Evolutionary conservation across 1,140 invertebrate species (phyloP), one percentile per base, ranked within the genome.

Genomic region (Pseudomyrmex sp.): DNA sequence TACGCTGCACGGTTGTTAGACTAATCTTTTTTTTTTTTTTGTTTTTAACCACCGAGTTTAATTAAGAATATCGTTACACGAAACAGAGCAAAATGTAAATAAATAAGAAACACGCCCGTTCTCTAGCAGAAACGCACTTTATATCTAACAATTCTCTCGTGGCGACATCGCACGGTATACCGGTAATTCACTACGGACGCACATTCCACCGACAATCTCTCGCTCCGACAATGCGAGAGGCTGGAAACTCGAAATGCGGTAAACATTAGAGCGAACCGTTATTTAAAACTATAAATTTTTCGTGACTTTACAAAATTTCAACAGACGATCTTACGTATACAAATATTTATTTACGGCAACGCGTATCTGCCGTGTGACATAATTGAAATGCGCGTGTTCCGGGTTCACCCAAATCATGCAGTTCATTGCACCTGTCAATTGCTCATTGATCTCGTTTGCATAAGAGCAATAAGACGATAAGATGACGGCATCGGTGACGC

Each of bases 351-450:
- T 69, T 15, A 48, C 13, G n/a, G 10, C 2, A 9, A 15, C 12
- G 15, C 70, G 58, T 20, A 88, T 70, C 59, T n/a, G 44, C 23
- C n/a, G 2, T 35, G 35, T 83, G 85, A 89, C 66, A 85, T 84
- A 83, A 89, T 89, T 88, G 58, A 82, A 70, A 58, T 9, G 74
- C 83, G 54, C 70, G 75, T 63, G 84, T 83, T 88, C 87, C 84
- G 87, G 75, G 76, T 88, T 61, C 9, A 9, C 12, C 18, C 52
- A 8, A n/a, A 18, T 26, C 1, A 13, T 20, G 26, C 8, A 18
- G 35, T 59, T 18, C 5, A 48, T 12, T 26, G 26, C 4, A 26
- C 23, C 26, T 44, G 48, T n/a, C 58, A 18, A 12, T 56, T 20
- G 52, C 13, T 7, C 26, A 35, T 8, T 15, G 18, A 46, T 50